A percentile compares a stretch with the other conserved stretches of the same genome.
These are phyloP conservation scores for Chloebia gouldiae DNA, from an alignment of 2,113 vertebrate genomes.

Conservation along the genomic window DNA sequence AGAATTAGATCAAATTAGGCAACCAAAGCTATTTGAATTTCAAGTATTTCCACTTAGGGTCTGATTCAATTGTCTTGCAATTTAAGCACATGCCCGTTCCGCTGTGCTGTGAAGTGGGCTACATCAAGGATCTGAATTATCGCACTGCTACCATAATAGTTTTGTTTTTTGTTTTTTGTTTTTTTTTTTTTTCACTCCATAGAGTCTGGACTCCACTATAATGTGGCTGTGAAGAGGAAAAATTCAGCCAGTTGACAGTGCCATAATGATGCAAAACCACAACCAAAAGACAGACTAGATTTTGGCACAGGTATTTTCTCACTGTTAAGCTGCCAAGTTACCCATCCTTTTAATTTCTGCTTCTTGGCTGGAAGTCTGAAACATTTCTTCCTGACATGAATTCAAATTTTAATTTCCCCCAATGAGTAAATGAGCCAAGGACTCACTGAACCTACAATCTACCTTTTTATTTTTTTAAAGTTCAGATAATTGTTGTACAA, in stretches of 20 bases:
- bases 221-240: not conserved
- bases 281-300: not conserved
- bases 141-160: not conserved
- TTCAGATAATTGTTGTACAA: not conserved
- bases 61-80: not conserved
- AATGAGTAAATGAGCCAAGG: not conserved
- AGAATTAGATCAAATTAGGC: not conserved
- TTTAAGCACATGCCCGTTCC: not conserved
- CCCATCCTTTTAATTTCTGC: conserved; percentile 24
- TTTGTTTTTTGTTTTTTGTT: not conserved
- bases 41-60: not conserved
- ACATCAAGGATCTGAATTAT: not conserved
- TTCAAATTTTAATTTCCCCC: not conserved
- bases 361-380: conserved; percentile 2
- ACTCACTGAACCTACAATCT: not conserved
- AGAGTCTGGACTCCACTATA: not conserved
- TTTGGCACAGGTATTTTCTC: conserved; percentile 24
- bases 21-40: conserved; percentile 13
- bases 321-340: not conserved
- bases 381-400: not conserved
- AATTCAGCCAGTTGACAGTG: not conserved
- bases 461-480: not conserved
- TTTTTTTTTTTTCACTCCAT: not conserved
- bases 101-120: not conserved
- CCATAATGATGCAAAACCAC: not conserved